Base-by-base conservation (phyloP, 1,140 invertebrate species). In the Ditylenchus dipsaci region DNA sequence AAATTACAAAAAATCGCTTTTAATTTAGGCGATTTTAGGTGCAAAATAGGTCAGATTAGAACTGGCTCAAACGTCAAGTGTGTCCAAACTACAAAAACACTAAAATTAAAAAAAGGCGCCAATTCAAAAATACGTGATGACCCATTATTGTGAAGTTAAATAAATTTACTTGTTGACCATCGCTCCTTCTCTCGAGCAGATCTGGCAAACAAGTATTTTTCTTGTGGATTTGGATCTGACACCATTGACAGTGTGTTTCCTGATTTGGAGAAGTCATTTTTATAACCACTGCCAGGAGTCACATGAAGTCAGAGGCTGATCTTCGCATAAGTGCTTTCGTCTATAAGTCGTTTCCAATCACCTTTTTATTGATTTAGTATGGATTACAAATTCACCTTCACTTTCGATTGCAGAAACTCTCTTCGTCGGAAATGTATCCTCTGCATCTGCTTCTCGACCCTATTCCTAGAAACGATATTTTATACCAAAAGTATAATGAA, bases 121-220 rank as follows among this genome's bases (percentile, higher is more conserved):
- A n/a, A n/a, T n/a, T n/a, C n/a, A n/a, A n/a, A n/a, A n/a, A n/a
- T n/a, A n/a, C n/a, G 33, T 38, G 3, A 38, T 11, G 33, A 5
- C 33, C 33, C 33, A 3, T 38, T 38, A 5, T 5, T 5, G 33
- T 5, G 33, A 38, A 53, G n/a, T 45, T 45, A 53, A 19, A 5
- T 21, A 53, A 53, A 53, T 8, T 21, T 62, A 71, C 63, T 83
- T 76, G 71, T 83, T 82, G 83, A 91, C 91, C 92, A 94, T 76
- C 92, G 89, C 84, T 93, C 91, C 83, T 94, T 94, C 75, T 93
- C 90, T 58, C 91, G 84, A 76, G 90, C 89, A 61, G 89, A 89
- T 69, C 91, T 86, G 1, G 90, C 88, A 84, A 94, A 93, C 61
- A 94, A 82, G 78, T 88, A 89, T 78, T 23, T 8, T 30, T 61